phyloP scores from a whole-genome alignment of 2,888 invertebrate species.

The Pseudoips prasinana region DNA sequence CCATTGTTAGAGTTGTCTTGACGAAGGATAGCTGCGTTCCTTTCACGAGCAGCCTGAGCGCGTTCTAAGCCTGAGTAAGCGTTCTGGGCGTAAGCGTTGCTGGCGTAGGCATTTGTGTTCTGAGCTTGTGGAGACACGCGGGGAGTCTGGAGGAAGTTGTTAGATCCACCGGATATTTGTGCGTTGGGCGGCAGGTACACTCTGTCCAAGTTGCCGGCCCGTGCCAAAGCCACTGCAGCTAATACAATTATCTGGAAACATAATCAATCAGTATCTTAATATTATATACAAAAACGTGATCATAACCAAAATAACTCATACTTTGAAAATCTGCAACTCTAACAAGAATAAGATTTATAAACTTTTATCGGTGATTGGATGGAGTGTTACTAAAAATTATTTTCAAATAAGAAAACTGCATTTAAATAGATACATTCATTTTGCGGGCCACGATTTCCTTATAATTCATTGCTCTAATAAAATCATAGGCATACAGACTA shows the following conservation, averaged over 20 bases:
- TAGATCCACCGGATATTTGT: conserved; percentile 29
- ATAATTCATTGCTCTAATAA: too few relatives aligned
- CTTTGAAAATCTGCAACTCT: too few relatives aligned
- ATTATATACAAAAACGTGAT: too few relatives aligned
- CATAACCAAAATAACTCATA: too few relatives aligned
- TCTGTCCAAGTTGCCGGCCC: conserved; percentile 61
- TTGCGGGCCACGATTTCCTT: too few relatives aligned
- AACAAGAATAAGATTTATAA: too few relatives aligned
- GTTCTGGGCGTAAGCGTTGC: conserved; percentile 6
- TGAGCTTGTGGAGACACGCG: conserved; percentile 21
- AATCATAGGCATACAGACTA: too few relatives aligned
- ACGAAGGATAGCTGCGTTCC: conserved; percentile 67
- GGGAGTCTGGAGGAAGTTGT: conserved; percentile 22
- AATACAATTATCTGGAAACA: conserved; percentile 55
- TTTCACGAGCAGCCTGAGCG: conserved; percentile 60
- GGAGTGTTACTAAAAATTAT: too few relatives aligned
- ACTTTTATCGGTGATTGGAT: too few relatives aligned
- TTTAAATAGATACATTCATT: too few relatives aligned
- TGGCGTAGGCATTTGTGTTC: conserved; percentile 15
- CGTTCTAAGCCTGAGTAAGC: conserved; percentile 43
- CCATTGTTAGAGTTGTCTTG: conserved; percentile 64
- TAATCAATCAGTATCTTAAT: too few relatives aligned
- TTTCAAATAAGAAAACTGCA: too few relatives aligned
- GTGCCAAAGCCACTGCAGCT: conserved; percentile 47
- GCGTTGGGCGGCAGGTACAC: conserved; percentile 63